Conservation (phyloP, 2,113 vertebrate species). For the Xenopus borealis region DNA sequence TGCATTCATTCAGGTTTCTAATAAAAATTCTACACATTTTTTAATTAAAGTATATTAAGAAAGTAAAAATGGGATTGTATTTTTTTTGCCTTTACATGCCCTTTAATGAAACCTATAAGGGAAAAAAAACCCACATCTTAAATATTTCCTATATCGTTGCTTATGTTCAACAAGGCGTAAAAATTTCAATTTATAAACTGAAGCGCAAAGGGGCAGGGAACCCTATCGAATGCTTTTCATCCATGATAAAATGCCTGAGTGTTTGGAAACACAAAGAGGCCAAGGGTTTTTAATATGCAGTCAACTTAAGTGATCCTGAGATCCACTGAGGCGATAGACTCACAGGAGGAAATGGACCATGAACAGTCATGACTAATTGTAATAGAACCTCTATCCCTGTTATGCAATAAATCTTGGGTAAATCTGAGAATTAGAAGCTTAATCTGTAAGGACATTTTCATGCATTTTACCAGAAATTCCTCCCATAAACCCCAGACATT, state of each 20-base stretch:
- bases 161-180: neutral
- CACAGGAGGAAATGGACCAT: neutral
- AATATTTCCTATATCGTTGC: no score
- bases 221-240: no score
- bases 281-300: neutral
- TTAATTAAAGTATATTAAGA: no score
- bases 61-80: no score
- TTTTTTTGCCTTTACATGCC: no score
- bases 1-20: no score
- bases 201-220: neutral
- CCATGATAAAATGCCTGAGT: no score
- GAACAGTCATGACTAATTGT: neutral
- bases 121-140: no score
- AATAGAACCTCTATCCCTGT: neutral
- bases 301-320: neutral
- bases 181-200: conserved; percentile 6
- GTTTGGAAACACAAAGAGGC: no score
- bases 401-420: neutral
- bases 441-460: neutral
- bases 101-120: no score
- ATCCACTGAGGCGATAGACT: neutral
- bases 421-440: neutral
- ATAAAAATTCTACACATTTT: no score
- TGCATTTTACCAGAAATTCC: neutral
- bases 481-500: no score